Evolutionary conservation across 1,140 invertebrate genomes (phyloP).

Genomic region (Trichogramma pretiosum): DNA sequence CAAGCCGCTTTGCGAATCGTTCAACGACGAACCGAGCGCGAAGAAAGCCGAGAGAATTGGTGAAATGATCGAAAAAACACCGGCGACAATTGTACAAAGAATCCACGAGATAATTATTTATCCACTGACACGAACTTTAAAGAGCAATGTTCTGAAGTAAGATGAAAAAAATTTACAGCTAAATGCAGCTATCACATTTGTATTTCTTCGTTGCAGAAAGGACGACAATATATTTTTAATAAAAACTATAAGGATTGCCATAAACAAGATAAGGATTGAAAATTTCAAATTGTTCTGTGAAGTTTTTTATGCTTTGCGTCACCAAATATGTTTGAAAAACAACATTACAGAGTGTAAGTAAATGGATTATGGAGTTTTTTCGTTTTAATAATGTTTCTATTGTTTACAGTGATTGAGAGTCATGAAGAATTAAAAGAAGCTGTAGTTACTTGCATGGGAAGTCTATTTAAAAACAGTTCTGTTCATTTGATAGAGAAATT

Average conservation of each 20-base stretch:
- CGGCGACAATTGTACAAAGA: constrained; percentile 40
- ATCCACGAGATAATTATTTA: constrained; percentile 46
- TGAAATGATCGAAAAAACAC: constrained; percentile 29
- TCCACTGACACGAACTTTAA: constrained; percentile 45
- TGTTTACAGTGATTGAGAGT: constrained; percentile 34
- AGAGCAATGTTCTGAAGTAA: constrained; percentile 40
- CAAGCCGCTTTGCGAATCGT: constrained; percentile 46
- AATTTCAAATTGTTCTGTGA: constrained; percentile 44
- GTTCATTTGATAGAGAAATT: constrained; percentile 42
- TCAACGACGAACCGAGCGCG: constrained; percentile 40
- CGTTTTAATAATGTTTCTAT: constrained; percentile 29
- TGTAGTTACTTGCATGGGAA: constrained; percentile 46
- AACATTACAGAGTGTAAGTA: constrained; percentile 43
- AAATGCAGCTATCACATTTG: constrained; percentile 14
- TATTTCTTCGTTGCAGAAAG: constrained; percentile 28
- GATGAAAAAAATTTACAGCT: constrained; percentile 15
- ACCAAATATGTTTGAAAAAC: constrained; percentile 44
- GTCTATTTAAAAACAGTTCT: constrained; percentile 42
- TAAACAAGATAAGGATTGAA: constrained; percentile 39
- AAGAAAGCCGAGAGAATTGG: constrained; percentile 32
- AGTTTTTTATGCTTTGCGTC: constrained; percentile 41
- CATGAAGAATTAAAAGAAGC: constrained; percentile 54
- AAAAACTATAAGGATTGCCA: constrained; percentile 35
- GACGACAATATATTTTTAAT: constrained; percentile 42
- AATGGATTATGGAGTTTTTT: constrained; percentile 12